These are phyloP conservation scores for Diceros bicornis DNA, from an alignment of 2,797 vertebrate species.

Conservation along the genomic window DNA sequence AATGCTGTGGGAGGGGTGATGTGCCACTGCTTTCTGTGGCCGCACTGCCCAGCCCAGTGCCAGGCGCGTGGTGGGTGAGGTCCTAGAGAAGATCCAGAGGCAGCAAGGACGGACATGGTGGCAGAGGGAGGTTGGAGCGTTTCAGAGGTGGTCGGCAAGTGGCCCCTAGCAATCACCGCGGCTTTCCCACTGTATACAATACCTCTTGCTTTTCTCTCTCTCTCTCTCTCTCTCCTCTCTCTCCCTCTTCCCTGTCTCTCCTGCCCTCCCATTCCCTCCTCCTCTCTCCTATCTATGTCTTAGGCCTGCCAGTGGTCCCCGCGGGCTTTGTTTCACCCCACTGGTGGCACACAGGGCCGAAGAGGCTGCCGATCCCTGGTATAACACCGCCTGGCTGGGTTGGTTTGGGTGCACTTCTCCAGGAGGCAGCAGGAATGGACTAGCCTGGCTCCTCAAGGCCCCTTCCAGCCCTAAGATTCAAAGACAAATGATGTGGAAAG, in stretches of 20 bases:
- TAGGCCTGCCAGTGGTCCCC: constrained; percentile 87
- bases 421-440: constrained; percentile 80
- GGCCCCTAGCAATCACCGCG: constrained; percentile 64
- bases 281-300: constrained; percentile 84
- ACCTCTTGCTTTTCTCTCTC: constrained; percentile 86
- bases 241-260: constrained; percentile 85
- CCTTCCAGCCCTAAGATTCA: constrained; percentile 78
- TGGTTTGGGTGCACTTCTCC: constrained; percentile 79
- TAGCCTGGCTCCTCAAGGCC: constrained; percentile 80
- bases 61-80: neutral
- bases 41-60: neutral
- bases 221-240: constrained; percentile 78
- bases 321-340: constrained; percentile 87
- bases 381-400: constrained; percentile 84
- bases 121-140: constrained; percentile 80
- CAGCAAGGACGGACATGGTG: neutral
- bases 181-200: constrained; percentile 84
- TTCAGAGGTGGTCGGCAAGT: constrained; percentile 59
- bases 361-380: constrained; percentile 87
- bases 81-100: neutral
- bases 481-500: constrained; percentile 78
- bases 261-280: constrained; percentile 81
- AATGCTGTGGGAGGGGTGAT: neutral
- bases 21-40: neutral
- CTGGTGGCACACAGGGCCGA: constrained; percentile 87